phyloP scores from a whole-genome alignment of 2,888 invertebrate genomes.

The Apamea anceps region DNA sequence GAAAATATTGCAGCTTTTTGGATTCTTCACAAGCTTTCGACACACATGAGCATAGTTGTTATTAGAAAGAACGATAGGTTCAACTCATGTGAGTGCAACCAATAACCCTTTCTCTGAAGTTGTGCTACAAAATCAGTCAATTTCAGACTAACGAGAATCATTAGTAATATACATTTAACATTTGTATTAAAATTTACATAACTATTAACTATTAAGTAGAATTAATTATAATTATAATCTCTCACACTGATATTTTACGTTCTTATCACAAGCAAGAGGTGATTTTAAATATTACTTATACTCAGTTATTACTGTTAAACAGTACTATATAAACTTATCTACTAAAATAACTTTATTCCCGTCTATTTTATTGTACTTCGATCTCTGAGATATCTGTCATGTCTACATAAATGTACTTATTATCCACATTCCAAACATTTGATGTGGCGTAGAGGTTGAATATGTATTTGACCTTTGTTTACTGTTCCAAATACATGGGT shows the following conservation, averaged over 20 bases:
- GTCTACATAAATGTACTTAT: constrained; percentile 25
- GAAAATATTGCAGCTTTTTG: not conserved
- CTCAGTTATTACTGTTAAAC: constrained; percentile 67
- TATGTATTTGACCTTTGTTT: constrained; percentile 1
- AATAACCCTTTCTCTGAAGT: constrained; percentile 33
- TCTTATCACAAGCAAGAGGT: constrained; percentile 70
- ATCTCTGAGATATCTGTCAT: constrained; percentile 43
- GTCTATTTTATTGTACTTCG: constrained; percentile 62
- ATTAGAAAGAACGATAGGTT: not conserved
- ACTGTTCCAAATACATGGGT: not conserved
- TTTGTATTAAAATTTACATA: constrained; percentile 58
- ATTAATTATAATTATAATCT: constrained; percentile 58
- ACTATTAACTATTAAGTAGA: constrained; percentile 53
- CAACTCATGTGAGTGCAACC: not conserved
- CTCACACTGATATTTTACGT: constrained; percentile 50
- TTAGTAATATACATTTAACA: constrained; percentile 55
- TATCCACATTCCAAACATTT: constrained; percentile 18
- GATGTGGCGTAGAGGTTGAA: not conserved
- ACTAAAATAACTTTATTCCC: constrained; percentile 55
- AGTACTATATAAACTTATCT: constrained; percentile 57
- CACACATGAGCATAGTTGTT: not conserved
- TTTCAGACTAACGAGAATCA: constrained; percentile 68
- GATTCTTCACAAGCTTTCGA: not conserved
- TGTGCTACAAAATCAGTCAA: constrained; percentile 71
- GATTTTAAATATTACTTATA: constrained; percentile 58